A percentile compares a stretch with the other conserved stretches of the same genome.
phyloP scores from a whole-genome alignment of 2,113 vertebrate genomes.

The Phalacrocorax aristotelis region DNA sequence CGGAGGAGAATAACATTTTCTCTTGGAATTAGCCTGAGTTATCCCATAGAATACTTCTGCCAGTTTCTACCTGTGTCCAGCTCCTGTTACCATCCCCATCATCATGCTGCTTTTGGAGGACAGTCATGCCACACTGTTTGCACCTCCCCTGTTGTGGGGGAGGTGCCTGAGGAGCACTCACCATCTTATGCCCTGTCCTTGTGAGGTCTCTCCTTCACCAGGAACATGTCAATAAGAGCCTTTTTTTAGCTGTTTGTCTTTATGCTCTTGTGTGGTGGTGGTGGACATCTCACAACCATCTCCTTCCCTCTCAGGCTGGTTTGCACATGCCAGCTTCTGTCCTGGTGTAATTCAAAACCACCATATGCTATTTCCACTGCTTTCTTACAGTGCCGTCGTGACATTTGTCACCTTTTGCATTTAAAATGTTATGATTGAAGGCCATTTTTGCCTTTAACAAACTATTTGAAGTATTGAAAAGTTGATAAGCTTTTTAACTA shows the following conservation, averaged over 20 bases:
- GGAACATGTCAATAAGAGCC: rapidly evolving
- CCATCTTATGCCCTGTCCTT: too few species aligned
- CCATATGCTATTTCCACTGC: neutral
- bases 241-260: neutral
- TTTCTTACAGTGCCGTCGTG: neutral
- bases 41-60: neutral
- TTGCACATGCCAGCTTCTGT: neutral
- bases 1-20: neutral
- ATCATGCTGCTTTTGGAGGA: neutral
- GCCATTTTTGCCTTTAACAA: neutral
- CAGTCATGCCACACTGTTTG: neutral
- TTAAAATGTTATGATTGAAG: neutral
- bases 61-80: neutral
- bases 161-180: neutral
- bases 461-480: neutral
- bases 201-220: neutral
- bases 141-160: rapidly evolving
- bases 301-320: neutral
- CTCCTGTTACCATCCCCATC: neutral
- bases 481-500: neutral
- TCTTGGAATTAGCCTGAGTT: neutral
- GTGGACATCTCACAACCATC: neutral
- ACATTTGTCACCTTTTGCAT: neutral
- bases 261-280: neutral
- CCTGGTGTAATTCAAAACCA: neutral